These are phyloP conservation scores for Notiomystis cincta DNA, from an alignment of 2,113 vertebrate genomes.

Conservation along the genomic window DNA sequence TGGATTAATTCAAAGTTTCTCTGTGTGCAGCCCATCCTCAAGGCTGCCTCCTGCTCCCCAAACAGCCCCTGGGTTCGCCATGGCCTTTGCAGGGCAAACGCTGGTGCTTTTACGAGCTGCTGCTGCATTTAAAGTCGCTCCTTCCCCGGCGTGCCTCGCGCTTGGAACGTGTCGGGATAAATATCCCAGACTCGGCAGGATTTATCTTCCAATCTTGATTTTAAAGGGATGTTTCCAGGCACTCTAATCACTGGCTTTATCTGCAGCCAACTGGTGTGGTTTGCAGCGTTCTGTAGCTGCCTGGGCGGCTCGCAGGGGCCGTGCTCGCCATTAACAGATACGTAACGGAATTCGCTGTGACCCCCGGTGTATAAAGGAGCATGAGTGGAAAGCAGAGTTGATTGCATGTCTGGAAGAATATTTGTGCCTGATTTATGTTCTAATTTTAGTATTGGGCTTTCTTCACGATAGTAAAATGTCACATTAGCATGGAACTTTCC, in stretches of 20 bases:
- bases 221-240: slow-evolving; percentile 22
- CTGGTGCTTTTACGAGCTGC: neutral
- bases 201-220: slow-evolving; percentile 44
- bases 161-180: neutral
- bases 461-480: slow-evolving; percentile 65
- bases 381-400: slow-evolving; percentile 52
- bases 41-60: slow-evolving; percentile 3
- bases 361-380: slow-evolving; percentile 18
- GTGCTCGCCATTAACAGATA: neutral
- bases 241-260: neutral
- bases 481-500: slow-evolving; percentile 68
- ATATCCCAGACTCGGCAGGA: neutral
- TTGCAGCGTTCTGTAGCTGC: neutral
- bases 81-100: neutral
- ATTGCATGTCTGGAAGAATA: slow-evolving; percentile 57
- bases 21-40: neutral
- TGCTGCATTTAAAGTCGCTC: neutral
- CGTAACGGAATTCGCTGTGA: neutral
- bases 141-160: neutral
- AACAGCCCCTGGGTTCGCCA: neutral
- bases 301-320: neutral
- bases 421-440: slow-evolving; percentile 72
- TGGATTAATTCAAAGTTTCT: neutral
- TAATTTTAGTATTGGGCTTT: slow-evolving; percentile 67
- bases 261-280: neutral